Evolutionary conservation across 1,140 invertebrate genomes (phyloP).

Genomic region (Conopomorpha cramerella): DNA sequence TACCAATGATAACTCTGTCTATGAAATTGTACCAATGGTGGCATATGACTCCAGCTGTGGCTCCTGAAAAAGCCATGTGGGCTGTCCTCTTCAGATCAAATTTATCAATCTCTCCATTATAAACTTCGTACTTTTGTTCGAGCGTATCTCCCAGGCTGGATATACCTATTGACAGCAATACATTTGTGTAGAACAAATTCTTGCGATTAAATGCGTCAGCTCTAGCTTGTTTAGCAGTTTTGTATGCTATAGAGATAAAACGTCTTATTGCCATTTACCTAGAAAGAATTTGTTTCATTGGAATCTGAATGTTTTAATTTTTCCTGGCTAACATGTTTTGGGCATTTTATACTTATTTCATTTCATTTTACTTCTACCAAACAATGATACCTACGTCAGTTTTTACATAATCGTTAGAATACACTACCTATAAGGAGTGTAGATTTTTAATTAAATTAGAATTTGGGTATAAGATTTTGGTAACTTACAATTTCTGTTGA

Average conservation of each 20-base stretch:
- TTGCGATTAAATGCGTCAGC: slow-evolving; percentile 64
- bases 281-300: too few species aligned
- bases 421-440: too few species aligned
- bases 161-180: slow-evolving; percentile 73
- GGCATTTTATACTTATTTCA: too few species aligned
- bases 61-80: slow-evolving; percentile 79
- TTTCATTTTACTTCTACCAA: too few species aligned
- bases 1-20: slow-evolving; percentile 70
- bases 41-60: slow-evolving; percentile 75
- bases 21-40: slow-evolving; percentile 75
- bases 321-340: too few species aligned
- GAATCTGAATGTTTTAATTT: too few species aligned
- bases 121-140: slow-evolving; percentile 81
- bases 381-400: too few species aligned
- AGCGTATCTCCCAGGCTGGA: slow-evolving; percentile 78
- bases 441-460: too few species aligned
- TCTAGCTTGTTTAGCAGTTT: slow-evolving; percentile 11
- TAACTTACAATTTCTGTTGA: too few species aligned
- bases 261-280: slow-evolving; percentile 20
- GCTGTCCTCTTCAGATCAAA: slow-evolving; percentile 70
- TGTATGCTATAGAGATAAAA: slow-evolving; percentile 16
- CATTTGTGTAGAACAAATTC: slow-evolving; percentile 81
- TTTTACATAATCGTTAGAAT: too few species aligned
- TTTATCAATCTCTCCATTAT: slow-evolving; percentile 59
- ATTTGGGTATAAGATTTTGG: too few species aligned